Evolutionary conservation across 2,113 vertebrate genomes (phyloP).

Genomic region (Cheirogaleus medius): DNA sequence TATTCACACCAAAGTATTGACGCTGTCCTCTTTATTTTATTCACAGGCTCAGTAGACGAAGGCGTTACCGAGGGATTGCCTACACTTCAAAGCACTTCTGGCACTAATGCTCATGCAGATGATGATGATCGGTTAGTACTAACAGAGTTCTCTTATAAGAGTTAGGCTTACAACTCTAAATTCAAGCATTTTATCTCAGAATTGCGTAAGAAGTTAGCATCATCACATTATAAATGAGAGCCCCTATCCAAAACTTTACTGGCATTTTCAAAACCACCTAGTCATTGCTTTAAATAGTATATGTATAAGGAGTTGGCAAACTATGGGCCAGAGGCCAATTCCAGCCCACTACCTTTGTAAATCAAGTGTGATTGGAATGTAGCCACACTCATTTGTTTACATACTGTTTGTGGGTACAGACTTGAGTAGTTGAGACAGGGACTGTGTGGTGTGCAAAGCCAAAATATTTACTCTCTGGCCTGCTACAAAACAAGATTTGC

Average conservation of each 20-base stretch:
- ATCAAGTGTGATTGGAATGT: background rate
- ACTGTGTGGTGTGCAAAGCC: background rate
- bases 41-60: constrained; percentile 94
- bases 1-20: background rate
- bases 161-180: constrained; percentile 8
- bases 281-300: background rate
- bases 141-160: constrained; percentile 4
- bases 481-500: background rate
- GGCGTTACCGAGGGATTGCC: constrained; percentile 94
- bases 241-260: background rate
- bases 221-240: background rate
- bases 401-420: background rate
- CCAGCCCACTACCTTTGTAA: background rate
- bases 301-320: background rate
- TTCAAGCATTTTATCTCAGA: background rate
- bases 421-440: background rate
- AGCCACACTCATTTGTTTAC: background rate
- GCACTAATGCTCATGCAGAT: constrained; percentile 89
- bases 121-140: constrained; percentile 94
- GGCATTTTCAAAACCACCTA: background rate
- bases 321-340: background rate
- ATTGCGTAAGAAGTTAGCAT: background rate
- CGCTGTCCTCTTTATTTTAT: constrained; percentile 39
- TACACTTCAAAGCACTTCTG: constrained; percentile 91
- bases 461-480: background rate